Evolutionary conservation across 2,888 invertebrate species (phyloP).

Genomic region (Bombylius discolor): DNA sequence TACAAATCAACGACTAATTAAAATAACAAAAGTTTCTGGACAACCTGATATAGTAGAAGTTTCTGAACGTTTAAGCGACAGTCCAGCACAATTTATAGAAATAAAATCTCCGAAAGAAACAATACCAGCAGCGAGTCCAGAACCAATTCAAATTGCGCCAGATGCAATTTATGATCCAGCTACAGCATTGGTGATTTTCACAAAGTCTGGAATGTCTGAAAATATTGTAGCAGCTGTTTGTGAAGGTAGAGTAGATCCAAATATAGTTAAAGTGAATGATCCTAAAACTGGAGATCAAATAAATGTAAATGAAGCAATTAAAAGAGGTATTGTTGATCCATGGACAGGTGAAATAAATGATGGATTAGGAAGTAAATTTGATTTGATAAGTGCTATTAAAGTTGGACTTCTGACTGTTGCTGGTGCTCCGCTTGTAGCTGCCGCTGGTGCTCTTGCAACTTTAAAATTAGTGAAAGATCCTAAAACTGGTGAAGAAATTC

Average conservation of each 20-base stretch:
- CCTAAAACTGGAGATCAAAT: slow-evolving; percentile 54
- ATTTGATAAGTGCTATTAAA: slow-evolving; percentile 60
- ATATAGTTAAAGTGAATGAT: slow-evolving; percentile 55
- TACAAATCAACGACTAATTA: slow-evolving; percentile 48
- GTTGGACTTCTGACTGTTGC: slow-evolving; percentile 61
- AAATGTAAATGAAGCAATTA: slow-evolving; percentile 60
- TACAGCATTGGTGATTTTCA: slow-evolving; percentile 59
- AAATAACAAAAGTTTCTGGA: slow-evolving; percentile 58
- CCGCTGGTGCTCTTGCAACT: slow-evolving; percentile 54
- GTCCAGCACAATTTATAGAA: slow-evolving; percentile 39
- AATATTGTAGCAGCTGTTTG: slow-evolving; percentile 64
- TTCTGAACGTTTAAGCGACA: slow-evolving; percentile 41
- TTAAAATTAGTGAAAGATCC: slow-evolving; percentile 64
- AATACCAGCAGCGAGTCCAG: slow-evolving; percentile 37
- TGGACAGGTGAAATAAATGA: slow-evolving; percentile 55
- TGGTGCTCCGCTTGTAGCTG: slow-evolving; percentile 61
- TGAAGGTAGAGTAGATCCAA: slow-evolving; percentile 56
- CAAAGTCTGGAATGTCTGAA: slow-evolving; percentile 54
- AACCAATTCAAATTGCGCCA: slow-evolving; percentile 58
- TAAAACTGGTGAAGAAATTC: slow-evolving; percentile 63
- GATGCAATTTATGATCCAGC: slow-evolving; percentile 69
- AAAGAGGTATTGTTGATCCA: slow-evolving; percentile 60
- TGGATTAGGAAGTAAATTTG: slow-evolving; percentile 50
- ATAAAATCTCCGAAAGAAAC: slow-evolving; percentile 37
- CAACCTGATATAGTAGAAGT: slow-evolving; percentile 61